These are phyloP conservation scores for Mesocentrotus franciscanus DNA, from an alignment of 53 echinoderm and acorn worm species.

Conservation along the genomic window DNA sequence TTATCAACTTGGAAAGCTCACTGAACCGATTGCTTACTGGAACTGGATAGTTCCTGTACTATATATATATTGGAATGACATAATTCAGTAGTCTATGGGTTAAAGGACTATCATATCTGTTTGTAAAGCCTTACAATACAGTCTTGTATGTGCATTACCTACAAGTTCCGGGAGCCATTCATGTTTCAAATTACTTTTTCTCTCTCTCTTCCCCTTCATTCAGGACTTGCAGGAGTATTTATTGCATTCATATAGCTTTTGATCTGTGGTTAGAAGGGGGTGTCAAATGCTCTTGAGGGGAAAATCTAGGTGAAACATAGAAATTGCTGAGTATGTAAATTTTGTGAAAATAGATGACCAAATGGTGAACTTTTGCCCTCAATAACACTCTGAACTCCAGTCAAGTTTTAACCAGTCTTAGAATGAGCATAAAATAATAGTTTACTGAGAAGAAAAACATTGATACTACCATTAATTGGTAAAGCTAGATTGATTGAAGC, in stretches of 20 bases:
- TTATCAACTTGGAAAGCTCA: too few species aligned
- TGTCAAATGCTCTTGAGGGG: neutral
- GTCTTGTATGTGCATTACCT: neutral
- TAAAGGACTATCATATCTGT: too few species aligned
- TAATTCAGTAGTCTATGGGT: too few species aligned
- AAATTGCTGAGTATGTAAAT: neutral
- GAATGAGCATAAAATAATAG: neutral
- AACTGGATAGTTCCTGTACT: too few species aligned
- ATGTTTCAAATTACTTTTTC: too few species aligned
- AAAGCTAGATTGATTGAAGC: conserved; percentile 23
- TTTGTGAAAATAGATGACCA: neutral
- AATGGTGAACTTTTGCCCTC: neutral
- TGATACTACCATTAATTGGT: neutral
- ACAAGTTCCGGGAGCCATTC: too few species aligned
- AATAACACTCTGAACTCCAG: neutral
- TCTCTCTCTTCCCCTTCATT: neutral
- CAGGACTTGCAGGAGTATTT: neutral
- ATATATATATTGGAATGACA: too few species aligned
- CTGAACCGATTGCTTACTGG: too few species aligned
- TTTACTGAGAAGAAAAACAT: neutral
- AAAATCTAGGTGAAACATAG: neutral
- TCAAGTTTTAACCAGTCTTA: neutral
- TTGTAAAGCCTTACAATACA: too few species aligned
- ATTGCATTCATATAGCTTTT: neutral
- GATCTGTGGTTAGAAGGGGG: neutral